phyloP scores from a whole-genome alignment of 1,140 invertebrate species.

The Ceratoteleas bidentatus region DNA sequence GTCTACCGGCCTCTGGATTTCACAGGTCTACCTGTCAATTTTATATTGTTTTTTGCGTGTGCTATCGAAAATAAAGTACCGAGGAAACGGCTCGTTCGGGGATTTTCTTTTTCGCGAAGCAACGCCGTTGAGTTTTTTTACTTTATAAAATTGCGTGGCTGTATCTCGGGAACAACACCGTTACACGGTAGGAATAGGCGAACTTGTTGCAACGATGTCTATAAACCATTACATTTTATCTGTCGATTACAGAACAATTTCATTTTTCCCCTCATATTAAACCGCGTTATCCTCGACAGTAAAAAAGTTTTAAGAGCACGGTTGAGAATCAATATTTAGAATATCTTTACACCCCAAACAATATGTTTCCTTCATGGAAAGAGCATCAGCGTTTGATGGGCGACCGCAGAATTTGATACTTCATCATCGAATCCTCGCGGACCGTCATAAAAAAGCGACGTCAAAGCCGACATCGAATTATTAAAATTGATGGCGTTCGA shows the following conservation, averaged over 20 bases:
- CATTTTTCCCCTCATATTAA: no score
- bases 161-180: conserved; percentile 14
- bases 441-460: conserved; percentile 29
- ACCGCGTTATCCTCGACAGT: no score
- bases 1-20: no score
- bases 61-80: conserved; percentile 7
- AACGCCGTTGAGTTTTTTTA: conserved; percentile 33
- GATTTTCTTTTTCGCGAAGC: conserved; percentile 8
- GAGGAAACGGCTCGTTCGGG: conserved; percentile 6
- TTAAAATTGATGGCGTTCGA: conserved; percentile 22
- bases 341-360: no score
- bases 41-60: no score
- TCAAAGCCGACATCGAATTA: conserved; percentile 23
- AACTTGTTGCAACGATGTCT: conserved; percentile 51
- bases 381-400: conserved; percentile 20
- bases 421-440: conserved; percentile 33
- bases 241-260: no score
- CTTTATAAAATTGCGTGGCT: conserved; percentile 36
- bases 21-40: no score
- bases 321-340: no score
- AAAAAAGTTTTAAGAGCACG: no score
- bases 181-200: conserved; percentile 35
- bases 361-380: conserved; percentile 36
- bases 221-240: no score
- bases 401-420: conserved; percentile 36